Base-by-base conservation (phyloP, 2,113 vertebrate genomes). In the Spea bombifrons region DNA sequence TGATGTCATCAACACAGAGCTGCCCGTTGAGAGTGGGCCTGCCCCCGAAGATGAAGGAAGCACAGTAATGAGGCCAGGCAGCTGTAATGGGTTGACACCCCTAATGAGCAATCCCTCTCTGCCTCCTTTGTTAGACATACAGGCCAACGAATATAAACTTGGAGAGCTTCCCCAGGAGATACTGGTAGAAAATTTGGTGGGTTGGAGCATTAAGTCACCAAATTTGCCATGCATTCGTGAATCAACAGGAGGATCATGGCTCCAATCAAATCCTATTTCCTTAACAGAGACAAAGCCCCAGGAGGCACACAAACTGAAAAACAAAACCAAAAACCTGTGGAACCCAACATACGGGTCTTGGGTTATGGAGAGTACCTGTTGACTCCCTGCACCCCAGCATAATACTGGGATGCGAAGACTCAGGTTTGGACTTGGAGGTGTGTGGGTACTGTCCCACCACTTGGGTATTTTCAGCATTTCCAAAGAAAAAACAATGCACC, bases 311-410 rank as follows among this genome's bases (percentile, higher is more conserved):
- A 94, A 86, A 89, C 84, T 94, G 79, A 95, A 94, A 84, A 96
- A 96, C 86, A 94, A 96, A 88, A 94, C 92, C 0, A 95, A 95
- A 89, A 96, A 95, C 75, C 90, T 96, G 81, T 98, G 94, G 95
- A 96, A 98, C 87, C 95, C 94, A 66, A 97, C 95, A 0, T 97
- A 94, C 0, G 95, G 93, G 30, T 96, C 96, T 0, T 96, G 94
- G 94, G 91, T 95, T 70, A 84, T 95, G 82, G 95, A 96, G 80
- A 94, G 84, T 80, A 89, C 91, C 79, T 88, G 90, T 74, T 86
- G 73, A 85, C 83, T 8, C 70, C 83, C 50, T 81, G 55, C 75
- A 86, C 67, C 68, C 81, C 55, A 76, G 83, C 67, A 76, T 57
- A 81, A 66, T 85, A 50, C 83, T 86, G 4, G 91, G 95, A 70